Percentiles rank a stretch among this genome's conserved stretches.
Evolutionary conservation across 2,113 vertebrate species (phyloP).

Genomic region (Pelusios castaneus): DNA sequence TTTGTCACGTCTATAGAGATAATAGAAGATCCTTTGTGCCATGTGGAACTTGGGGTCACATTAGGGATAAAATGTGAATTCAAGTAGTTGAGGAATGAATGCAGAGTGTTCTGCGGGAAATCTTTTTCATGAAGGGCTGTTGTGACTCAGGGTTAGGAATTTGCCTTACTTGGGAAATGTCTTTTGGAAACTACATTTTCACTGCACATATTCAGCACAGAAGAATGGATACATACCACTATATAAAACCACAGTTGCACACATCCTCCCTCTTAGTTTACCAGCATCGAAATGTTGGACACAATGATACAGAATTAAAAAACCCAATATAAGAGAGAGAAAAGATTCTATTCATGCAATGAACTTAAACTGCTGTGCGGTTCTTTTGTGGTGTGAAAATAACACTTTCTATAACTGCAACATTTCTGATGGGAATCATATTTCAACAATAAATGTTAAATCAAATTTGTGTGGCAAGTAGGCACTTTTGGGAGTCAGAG

Average conservation of each 20-base stretch:
- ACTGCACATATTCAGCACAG: constrained; percentile 1
- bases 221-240: background rate
- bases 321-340: background rate
- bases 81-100: background rate
- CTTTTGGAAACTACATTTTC: constrained; percentile 15
- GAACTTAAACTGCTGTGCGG: background rate
- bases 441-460: background rate
- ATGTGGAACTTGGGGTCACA: background rate
- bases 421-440: background rate
- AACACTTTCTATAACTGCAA: constrained; percentile 52
- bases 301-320: constrained; percentile 43
- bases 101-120: background rate
- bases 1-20: background rate
- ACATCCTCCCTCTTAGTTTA: constrained; percentile 31
- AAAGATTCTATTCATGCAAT: constrained; percentile 39
- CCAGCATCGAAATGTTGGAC: constrained; percentile 11
- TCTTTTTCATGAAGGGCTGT: background rate
- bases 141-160: constrained; percentile 25
- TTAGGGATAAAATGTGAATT: constrained; percentile 6
- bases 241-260: background rate
- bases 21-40: constrained; percentile 1
- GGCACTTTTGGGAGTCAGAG: background rate
- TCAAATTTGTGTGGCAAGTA: background rate
- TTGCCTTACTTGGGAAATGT: background rate
- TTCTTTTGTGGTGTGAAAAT: constrained; percentile 35